Conservation (phyloP, 2,113 vertebrate genomes). For the Ellobius talpinus region DNA sequence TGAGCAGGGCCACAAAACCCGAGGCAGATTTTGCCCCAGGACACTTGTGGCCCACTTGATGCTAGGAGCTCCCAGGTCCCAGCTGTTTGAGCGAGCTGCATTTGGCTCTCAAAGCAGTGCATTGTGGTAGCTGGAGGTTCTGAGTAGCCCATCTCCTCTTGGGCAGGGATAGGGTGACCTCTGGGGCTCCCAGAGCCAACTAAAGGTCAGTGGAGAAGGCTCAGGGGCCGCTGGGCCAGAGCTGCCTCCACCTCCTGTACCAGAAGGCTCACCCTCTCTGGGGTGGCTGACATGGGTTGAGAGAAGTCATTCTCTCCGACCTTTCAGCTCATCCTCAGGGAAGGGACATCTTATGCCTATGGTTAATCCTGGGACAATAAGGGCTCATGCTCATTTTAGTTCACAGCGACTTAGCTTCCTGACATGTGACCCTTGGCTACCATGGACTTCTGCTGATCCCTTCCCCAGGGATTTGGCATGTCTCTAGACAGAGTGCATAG, state of each 20-base stretch:
- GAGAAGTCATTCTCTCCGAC: not conserved
- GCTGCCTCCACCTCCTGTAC: fast-evolving
- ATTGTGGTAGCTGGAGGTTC: not conserved
- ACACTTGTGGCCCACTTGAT: not conserved
- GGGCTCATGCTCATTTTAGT: not conserved
- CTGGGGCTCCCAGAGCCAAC: not conserved
- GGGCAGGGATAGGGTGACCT: not conserved
- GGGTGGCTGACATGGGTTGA: not conserved
- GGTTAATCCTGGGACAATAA: not conserved
- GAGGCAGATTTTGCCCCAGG: no score
- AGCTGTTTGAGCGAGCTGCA: not conserved
- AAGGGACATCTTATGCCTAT: not conserved
- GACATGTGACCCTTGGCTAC: not conserved
- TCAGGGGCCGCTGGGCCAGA: not conserved
- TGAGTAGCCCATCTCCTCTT: no score
- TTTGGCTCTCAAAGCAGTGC: not conserved
- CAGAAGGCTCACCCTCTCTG: not conserved
- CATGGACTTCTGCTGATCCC: no score
- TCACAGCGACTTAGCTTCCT: not conserved
- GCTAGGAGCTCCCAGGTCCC: no score
- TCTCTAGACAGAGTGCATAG: not conserved
- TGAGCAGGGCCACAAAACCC: not conserved
- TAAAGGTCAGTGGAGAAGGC: not conserved
- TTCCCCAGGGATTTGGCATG: not conserved
- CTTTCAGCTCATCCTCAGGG: not conserved